Evolutionary conservation across 2,797 vertebrate species (phyloP).

Genomic region (Cercopithecus mitis): DNA sequence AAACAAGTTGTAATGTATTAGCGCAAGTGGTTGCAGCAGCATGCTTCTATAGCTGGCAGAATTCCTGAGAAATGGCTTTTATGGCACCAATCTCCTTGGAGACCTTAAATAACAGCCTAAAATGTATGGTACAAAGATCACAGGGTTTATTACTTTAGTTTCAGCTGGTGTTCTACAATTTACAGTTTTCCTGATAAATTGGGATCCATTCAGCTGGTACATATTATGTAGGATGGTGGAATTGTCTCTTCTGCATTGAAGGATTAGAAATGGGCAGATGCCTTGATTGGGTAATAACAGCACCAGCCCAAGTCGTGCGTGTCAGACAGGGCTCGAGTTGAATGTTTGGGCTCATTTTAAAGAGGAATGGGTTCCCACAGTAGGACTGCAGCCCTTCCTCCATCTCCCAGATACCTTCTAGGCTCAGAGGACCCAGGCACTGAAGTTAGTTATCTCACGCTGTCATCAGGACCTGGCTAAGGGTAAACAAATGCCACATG

Average conservation of each 20-base stretch:
- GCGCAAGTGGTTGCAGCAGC: constrained; percentile 59
- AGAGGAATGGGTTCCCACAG: neutral
- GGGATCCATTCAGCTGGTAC: constrained; percentile 75
- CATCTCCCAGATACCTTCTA: neutral
- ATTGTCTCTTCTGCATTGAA: constrained; percentile 66
- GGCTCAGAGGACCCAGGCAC: neutral
- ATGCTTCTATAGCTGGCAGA: constrained; percentile 69
- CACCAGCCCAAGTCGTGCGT: constrained; percentile 56
- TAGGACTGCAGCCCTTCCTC: neutral
- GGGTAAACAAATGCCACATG: neutral
- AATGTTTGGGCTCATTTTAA: neutral
- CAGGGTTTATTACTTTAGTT: constrained; percentile 77
- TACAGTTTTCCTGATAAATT: constrained; percentile 81
- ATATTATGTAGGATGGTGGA: constrained; percentile 57
- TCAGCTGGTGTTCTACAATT: constrained; percentile 79
- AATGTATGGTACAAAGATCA: constrained; percentile 82
- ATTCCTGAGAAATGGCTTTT: constrained; percentile 80
- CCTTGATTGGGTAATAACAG: constrained; percentile 49
- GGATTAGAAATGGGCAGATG: constrained; percentile 61
- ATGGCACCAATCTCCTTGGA: constrained; percentile 76
- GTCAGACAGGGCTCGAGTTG: neutral
- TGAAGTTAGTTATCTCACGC: neutral
- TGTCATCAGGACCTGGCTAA: neutral
- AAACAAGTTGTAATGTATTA: constrained; percentile 83
- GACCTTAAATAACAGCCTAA: constrained; percentile 80